Conservation (phyloP, 1,140 invertebrate species). For the Sminthurinus signatus region DNA sequence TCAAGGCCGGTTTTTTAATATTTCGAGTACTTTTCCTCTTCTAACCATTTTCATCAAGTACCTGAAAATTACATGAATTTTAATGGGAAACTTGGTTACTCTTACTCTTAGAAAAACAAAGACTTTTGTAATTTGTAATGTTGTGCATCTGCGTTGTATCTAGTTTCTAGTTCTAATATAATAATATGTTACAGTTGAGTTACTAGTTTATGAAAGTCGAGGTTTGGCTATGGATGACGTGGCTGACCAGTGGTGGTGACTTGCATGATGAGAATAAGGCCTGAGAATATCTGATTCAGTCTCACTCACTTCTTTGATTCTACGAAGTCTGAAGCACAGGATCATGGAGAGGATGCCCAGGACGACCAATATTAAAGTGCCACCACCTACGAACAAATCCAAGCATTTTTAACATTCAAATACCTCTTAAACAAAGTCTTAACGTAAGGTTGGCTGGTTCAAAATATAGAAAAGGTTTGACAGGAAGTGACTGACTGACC, state of each 20-base stretch:
- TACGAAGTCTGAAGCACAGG: slow-evolving; percentile 40
- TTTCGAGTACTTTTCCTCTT: no score
- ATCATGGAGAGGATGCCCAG: slow-evolving; percentile 35
- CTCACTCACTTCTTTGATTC: slow-evolving; percentile 33
- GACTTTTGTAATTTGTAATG: no score
- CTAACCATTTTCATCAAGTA: no score
- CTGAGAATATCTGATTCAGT: slow-evolving; percentile 34
- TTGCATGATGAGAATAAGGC: slow-evolving; percentile 37
- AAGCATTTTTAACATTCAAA: slow-evolving; percentile 14
- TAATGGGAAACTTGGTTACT: not conserved
- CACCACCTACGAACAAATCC: slow-evolving; percentile 26
- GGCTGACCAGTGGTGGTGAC: slow-evolving; percentile 20
- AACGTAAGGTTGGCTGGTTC: no score
- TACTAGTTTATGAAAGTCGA: slow-evolving; percentile 15
- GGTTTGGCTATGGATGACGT: slow-evolving; percentile 24
- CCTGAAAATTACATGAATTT: no score
- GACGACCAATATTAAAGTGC: slow-evolving; percentile 32
- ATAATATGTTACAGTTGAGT: no score
- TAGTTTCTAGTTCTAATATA: no score
- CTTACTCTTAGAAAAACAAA: not conserved
- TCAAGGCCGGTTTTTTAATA: no score
- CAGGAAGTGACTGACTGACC: no score
- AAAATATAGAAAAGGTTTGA: no score
- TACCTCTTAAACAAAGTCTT: no score
- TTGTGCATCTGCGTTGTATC: no score